A percentile compares a stretch with the other conserved stretches of the same genome.
phyloP scores from a whole-genome alignment of 2,888 invertebrate genomes.

The Sarcophaga subvicina region DNA sequence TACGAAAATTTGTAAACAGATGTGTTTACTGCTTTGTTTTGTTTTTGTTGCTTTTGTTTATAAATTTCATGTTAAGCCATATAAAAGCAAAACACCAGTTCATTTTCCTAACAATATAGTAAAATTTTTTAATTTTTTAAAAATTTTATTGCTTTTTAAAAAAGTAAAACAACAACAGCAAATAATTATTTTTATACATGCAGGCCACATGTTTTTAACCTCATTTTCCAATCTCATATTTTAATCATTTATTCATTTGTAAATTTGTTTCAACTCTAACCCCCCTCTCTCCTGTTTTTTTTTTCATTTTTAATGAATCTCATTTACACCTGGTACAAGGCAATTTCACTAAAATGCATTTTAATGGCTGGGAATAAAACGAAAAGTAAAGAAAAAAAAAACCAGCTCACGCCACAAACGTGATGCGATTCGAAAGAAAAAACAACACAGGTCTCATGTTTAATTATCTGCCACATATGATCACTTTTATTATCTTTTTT shows the following conservation, averaged over 20 bases:
- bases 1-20: no score
- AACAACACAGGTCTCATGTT: conserved; percentile 26
- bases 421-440: conserved; percentile 25
- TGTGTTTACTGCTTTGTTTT: no score
- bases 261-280: conserved; percentile 10
- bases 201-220: neutral
- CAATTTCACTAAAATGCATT: conserved; percentile 39
- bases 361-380: conserved; percentile 54
- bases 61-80: no score
- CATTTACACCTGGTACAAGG: conserved; percentile 56
- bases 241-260: neutral
- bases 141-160: no score
- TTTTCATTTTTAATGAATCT: conserved; percentile 31
- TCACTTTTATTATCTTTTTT: conserved; percentile 54
- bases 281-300: neutral
- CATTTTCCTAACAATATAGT: no score
- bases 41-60: no score
- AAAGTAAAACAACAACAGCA: no score
- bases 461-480: conserved; percentile 64
- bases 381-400: conserved; percentile 12
- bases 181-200: no score
- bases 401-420: conserved; percentile 55
- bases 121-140: no score
- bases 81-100: no score
- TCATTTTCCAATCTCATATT: no score